Evolutionary conservation across 2,888 invertebrate species (phyloP).

Genomic region (Dicroscelio sp.): DNA sequence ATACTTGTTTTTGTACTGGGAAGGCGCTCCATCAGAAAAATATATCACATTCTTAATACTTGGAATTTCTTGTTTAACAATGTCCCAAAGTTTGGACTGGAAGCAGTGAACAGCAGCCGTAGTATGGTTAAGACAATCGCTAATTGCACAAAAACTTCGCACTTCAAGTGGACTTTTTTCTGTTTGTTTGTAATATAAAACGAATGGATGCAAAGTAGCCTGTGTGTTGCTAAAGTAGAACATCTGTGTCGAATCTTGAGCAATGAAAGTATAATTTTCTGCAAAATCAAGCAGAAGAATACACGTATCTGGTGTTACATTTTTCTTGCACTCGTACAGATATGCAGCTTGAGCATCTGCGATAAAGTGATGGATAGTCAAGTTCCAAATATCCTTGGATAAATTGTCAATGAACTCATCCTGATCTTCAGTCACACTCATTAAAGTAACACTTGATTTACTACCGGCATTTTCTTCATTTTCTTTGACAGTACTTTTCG

Average conservation of each 20-base stretch:
- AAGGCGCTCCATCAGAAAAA: constrained; percentile 66
- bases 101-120: constrained; percentile 45
- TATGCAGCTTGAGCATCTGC: constrained; percentile 40
- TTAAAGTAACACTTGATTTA: not conserved
- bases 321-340: constrained; percentile 50
- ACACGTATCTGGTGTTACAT: constrained; percentile 60
- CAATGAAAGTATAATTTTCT: constrained; percentile 63
- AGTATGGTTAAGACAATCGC: constrained; percentile 43
- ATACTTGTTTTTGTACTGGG: constrained; percentile 71
- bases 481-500: not conserved
- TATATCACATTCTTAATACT: constrained; percentile 55
- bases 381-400: constrained; percentile 30
- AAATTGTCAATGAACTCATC: constrained; percentile 40
- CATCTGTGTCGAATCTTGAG: constrained; percentile 48
- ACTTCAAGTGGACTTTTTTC: not conserved
- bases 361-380: constrained; percentile 59
- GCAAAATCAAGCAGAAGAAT: constrained; percentile 60
- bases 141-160: constrained; percentile 50
- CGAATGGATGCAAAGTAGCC: constrained; percentile 43
- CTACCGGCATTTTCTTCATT: not conserved
- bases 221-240: constrained; percentile 18
- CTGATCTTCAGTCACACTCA: not conserved
- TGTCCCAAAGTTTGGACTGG: constrained; percentile 9
- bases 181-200: not conserved
- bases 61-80: constrained; percentile 40